Evolutionary conservation across 92 coral and sea anemone species (phyloP).

Genomic region (Nematostella vectensis): DNA sequence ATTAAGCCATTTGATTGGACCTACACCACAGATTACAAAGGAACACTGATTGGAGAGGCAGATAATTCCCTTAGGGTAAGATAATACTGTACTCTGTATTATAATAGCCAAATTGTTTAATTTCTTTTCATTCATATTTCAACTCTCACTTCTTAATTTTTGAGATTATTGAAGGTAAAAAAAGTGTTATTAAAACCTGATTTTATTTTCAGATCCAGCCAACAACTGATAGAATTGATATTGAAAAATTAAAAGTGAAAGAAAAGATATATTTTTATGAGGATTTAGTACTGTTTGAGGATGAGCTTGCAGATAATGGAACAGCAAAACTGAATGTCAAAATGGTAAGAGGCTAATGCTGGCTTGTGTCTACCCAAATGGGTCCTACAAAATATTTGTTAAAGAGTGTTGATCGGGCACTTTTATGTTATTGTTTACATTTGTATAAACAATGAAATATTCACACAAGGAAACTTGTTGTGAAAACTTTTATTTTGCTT

Average conservation of each 20-base stretch:
- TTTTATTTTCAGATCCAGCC: slow-evolving; percentile 22
- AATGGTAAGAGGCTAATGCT: slow-evolving; percentile 59
- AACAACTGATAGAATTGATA: slow-evolving; percentile 71
- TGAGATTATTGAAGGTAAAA: too few relatives aligned
- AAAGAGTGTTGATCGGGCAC: too few relatives aligned
- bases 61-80: slow-evolving; percentile 48
- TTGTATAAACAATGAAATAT: too few relatives aligned
- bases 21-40: slow-evolving; percentile 86
- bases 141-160: too few relatives aligned
- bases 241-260: slow-evolving; percentile 80
- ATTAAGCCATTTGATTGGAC: slow-evolving; percentile 99
- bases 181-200: too few relatives aligned
- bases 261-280: slow-evolving; percentile 88
- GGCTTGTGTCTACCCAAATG: too few relatives aligned
- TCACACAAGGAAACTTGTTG: too few relatives aligned
- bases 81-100: not conserved
- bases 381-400: too few relatives aligned
- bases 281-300: slow-evolving; percentile 90
- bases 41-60: slow-evolving; percentile 47
- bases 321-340: slow-evolving; percentile 83
- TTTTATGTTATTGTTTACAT: too few relatives aligned
- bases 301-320: slow-evolving; percentile 98
- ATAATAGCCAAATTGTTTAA: too few relatives aligned
- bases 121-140: too few relatives aligned
- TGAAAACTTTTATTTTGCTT: too few relatives aligned